Percentiles rank a stretch among this genome's conserved stretches.
Conservation (phyloP, 2,113 vertebrate genomes). For the Archocentrus centrarchus region DNA sequence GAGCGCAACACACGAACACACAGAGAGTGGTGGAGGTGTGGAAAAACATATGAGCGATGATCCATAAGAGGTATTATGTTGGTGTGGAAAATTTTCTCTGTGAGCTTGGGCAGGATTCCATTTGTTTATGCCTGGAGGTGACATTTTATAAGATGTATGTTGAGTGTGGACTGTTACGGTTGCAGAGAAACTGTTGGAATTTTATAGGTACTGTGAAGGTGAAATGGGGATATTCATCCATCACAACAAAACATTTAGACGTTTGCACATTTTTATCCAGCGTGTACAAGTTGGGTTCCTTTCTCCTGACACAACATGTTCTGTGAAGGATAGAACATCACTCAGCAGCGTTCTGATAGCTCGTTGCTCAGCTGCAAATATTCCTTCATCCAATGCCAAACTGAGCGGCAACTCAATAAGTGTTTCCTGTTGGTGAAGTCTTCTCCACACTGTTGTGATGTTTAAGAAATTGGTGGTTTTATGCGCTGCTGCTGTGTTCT, state of each 20-base stretch:
- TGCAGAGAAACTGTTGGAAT: not conserved
- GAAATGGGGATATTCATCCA: not conserved
- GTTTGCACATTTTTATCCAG: not conserved
- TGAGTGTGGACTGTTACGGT: not conserved
- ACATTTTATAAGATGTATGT: slow-evolving; percentile 40
- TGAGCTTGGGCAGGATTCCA: slow-evolving; percentile 15
- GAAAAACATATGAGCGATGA: too few species aligned
- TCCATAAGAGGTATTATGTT: not conserved
- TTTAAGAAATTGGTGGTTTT: slow-evolving; percentile 21
- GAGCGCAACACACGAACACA: too few species aligned
- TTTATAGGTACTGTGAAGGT: not conserved
- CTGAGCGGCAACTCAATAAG: not conserved
- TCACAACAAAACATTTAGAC: not conserved
- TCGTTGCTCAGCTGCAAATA: not conserved
- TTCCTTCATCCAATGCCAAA: slow-evolving; percentile 11
- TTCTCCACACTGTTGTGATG: slow-evolving; percentile 21
- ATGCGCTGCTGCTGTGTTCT: slow-evolving; percentile 10
- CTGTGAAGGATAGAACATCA: slow-evolving; percentile 3
- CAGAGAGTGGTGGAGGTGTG: too few species aligned
- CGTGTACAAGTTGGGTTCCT: not conserved
- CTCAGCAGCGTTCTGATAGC: not conserved
- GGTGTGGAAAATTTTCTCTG: not conserved
- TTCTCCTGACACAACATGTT: not conserved
- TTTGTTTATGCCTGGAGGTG: slow-evolving; percentile 1
- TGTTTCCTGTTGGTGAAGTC: slow-evolving; percentile 31